Evolutionary conservation across 2,113 vertebrate genomes (phyloP).

Genomic region (Vireo altiloquus): DNA sequence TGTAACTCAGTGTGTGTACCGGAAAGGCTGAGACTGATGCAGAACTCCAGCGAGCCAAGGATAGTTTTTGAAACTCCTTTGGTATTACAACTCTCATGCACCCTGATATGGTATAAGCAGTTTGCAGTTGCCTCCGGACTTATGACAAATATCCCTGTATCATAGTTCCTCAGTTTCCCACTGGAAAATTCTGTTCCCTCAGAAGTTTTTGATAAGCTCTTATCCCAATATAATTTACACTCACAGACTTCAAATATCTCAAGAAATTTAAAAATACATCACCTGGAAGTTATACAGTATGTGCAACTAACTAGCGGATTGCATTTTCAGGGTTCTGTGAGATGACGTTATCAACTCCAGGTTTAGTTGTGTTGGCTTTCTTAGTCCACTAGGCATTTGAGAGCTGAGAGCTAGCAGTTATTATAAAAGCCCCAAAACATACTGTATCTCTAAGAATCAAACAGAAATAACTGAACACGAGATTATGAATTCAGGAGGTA

Average conservation of each 20-base stretch:
- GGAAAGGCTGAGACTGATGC: not conserved
- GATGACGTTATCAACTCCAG: not conserved
- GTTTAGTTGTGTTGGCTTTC: not conserved
- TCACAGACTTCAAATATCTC: not conserved
- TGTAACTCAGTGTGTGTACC: accelerated
- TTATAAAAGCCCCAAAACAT: not conserved
- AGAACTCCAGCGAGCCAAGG: not conserved
- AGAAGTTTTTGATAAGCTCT: not conserved
- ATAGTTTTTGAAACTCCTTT: not conserved
- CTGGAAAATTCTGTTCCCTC: not conserved
- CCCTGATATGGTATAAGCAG: not conserved
- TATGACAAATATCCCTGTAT: not conserved
- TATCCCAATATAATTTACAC: not conserved
- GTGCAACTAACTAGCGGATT: not conserved
- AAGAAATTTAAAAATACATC: not conserved
- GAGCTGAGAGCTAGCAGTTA: not conserved
- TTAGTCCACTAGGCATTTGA: not conserved
- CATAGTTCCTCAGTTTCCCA: not conserved
- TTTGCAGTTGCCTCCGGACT: not conserved
- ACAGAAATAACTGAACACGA: not conserved
- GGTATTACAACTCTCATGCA: not conserved
- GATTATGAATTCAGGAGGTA: not conserved
- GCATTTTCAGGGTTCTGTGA: not conserved
- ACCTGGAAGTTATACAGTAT: not conserved
- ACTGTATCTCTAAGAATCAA: not conserved